These are phyloP conservation scores for Eupithecia pulchellata DNA, from an alignment of 2,888 invertebrate species.

Conservation along the genomic window DNA sequence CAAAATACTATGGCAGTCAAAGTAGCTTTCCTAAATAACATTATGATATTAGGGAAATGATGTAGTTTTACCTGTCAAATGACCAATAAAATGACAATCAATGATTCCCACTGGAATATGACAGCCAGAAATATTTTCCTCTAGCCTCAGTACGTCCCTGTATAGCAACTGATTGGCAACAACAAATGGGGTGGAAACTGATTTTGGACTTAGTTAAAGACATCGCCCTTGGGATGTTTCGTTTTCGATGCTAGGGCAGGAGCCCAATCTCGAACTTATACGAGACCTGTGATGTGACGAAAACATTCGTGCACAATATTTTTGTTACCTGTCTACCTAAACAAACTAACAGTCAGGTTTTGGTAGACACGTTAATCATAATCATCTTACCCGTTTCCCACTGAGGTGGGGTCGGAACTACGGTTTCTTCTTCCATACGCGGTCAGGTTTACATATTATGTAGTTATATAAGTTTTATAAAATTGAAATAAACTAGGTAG, in stretches of 20 bases:
- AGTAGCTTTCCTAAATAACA: not conserved
- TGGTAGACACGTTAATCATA: not conserved
- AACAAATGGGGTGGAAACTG: slow-evolving; percentile 57
- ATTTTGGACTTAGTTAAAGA: slow-evolving; percentile 59
- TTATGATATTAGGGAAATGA: not conserved
- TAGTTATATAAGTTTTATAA: too few species aligned
- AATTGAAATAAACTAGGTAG: too few species aligned
- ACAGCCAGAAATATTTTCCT: not conserved
- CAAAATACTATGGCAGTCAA: not conserved
- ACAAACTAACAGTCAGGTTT: too few species aligned
- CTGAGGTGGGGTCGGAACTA: too few species aligned
- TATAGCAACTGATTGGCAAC: slow-evolving; percentile 57
- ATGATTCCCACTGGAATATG: not conserved
- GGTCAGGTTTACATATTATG: too few species aligned
- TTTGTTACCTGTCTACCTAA: not conserved
- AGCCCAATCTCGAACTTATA: not conserved
- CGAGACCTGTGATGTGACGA: not conserved
- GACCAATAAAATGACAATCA: not conserved
- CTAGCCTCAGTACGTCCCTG: slow-evolving; percentile 21
- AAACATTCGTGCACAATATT: not conserved
- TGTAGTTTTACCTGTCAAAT: not conserved
- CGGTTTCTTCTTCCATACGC: too few species aligned
- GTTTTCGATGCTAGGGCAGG: slow-evolving; percentile 35
- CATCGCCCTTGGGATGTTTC: slow-evolving; percentile 42
- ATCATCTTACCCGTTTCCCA: too few species aligned